These are phyloP conservation scores for Drosophila barbarae DNA, from an alignment of 2,888 invertebrate genomes.

Conservation along the genomic window DNA sequence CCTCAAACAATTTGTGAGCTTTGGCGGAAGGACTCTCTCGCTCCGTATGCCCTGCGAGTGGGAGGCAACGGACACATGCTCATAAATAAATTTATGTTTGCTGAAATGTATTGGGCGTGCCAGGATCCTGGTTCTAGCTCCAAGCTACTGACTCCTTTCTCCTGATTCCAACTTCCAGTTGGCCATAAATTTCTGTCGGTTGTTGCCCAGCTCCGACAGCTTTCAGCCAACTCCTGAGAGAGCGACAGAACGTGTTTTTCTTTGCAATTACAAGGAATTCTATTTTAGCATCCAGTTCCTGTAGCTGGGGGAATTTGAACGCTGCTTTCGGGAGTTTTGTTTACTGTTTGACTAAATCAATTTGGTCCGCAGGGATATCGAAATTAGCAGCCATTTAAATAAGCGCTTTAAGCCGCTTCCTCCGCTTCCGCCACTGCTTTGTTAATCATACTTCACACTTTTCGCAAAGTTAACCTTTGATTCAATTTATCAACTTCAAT, in stretches of 20 bases:
- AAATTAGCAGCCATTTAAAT: constrained; percentile 40
- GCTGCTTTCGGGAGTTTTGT: constrained; percentile 19
- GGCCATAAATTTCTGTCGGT: constrained; percentile 51
- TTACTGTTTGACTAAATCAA: constrained; percentile 30
- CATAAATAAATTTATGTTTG: constrained; percentile 72
- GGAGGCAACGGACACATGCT: constrained; percentile 54
- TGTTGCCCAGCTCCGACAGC: constrained; percentile 37
- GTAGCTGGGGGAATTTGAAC: constrained; percentile 10
- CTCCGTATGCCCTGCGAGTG: constrained; percentile 3
- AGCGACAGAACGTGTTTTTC: constrained; percentile 30
- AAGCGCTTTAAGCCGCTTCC: constrained; percentile 20
- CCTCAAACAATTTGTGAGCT: constrained; percentile 71
- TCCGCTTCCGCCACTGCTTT: constrained; percentile 2
- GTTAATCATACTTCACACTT: constrained; percentile 52
- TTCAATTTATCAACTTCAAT: constrained; percentile 65
- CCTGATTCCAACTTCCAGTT: constrained; percentile 17
- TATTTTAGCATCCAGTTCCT: constrained; percentile 31
- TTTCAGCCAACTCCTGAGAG: constrained; percentile 23
- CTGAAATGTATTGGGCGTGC: constrained; percentile 59
- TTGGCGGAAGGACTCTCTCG: constrained; percentile 14
- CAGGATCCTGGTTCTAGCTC: constrained; percentile 12
- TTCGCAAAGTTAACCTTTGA: constrained; percentile 59
- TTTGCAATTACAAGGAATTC: constrained; percentile 49
- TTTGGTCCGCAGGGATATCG: constrained; percentile 5
- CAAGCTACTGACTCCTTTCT: constrained; percentile 1